Evolutionary conservation across 2,888 invertebrate species (phyloP), one percentile per base, ranked within the genome.

Genomic region (Drosophila subsilvestris): DNA sequence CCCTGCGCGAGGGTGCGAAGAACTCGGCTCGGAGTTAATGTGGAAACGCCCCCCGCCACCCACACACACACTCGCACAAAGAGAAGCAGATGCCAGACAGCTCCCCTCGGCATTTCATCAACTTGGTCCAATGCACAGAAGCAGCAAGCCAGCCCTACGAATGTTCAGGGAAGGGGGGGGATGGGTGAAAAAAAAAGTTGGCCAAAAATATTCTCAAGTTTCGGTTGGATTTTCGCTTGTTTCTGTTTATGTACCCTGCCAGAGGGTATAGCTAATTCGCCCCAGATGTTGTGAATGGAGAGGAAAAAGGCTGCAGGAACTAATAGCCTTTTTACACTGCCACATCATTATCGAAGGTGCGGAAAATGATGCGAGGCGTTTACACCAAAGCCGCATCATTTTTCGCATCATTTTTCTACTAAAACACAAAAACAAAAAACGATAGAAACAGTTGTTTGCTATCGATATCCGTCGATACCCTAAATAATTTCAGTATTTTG

Each of bases 31-130:
- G 42, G 14, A 53, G 65, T 53, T 65, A 63, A 48, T 63, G 48
- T 54, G 32, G 42, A 45, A 49, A 53, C 62, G 27, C 53, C 27
- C 47, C 55, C n/a, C n/a, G n/a, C n/a, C n/a, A n/a, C n/a, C n/a
- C n/a, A n/a, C 53, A 37, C 45, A 20, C 43, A 37, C 45, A 20
- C 43, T 25, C 48, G 47, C 37, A 37, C 22, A 20, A 42, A 60
- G 42, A 47, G 55, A 53, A 63, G 27, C 66, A 32, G 58, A 51
- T 71, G 72, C 47, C 50, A 55, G 57, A 56, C 67, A 57, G 56
- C 51, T 51, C 63, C 57, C 63, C 53, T 25, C 62, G 75, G 82
- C 66, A 67, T 87, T 83, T 81, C 83, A 83, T 87, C 83, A 83
- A 87, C 74, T 74, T 80, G 75, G 59, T 57, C 67, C 56, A 61